Evolutionary conservation across 2,888 invertebrate genomes (phyloP), one percentile per base, ranked within the genome.

Genomic region (Imbricaverruca yamaguchii): DNA sequence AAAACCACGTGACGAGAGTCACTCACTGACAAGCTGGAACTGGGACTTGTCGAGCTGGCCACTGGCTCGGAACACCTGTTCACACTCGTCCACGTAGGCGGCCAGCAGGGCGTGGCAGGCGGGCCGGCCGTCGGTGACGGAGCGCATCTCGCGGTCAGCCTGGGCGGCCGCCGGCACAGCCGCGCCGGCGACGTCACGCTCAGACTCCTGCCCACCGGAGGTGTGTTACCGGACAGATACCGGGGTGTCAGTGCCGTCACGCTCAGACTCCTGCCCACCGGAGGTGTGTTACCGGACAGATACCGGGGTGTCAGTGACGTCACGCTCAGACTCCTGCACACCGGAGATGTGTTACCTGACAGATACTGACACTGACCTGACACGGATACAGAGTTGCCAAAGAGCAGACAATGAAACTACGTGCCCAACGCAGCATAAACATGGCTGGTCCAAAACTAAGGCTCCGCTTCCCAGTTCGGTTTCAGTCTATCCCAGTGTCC

Each of bases 21-120:
- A 74, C 74, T 74, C 55, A 74, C 74, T 74, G 74, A 74, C 10
- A 7, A 74, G 55, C 74, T 18, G 53, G 74, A 55, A 74, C 74
- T 74, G 53, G 74, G 53, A 55, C 53, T 55, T 53, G 74, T 74
- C 55, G 55, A 74, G 53, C 18, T 21, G 53, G 7, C 7, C 11
- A 13, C 74, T 74, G 74, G 53, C 53, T 23, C 74, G 74, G 23
- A 74, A 3, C 21, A 55, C 53, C 3, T 74, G 53, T 4, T 23
- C 18, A 23, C 74, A 74, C 74, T 74, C 74, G 21, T 55, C 53
- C 74, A 53, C 15, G 74, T 74, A 74, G 74, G 74, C 74, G 7
- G 74, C 53, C 13, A 74, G 21, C 74, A 74, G 74, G 1, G 74
- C 10, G 23, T 11, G 53, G 21, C 21, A 18, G 55, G 53, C 18